Evolutionary conservation across 1,140 invertebrate genomes (phyloP), one percentile per base, ranked within the genome.

Genomic region (Bombus turneri): DNA sequence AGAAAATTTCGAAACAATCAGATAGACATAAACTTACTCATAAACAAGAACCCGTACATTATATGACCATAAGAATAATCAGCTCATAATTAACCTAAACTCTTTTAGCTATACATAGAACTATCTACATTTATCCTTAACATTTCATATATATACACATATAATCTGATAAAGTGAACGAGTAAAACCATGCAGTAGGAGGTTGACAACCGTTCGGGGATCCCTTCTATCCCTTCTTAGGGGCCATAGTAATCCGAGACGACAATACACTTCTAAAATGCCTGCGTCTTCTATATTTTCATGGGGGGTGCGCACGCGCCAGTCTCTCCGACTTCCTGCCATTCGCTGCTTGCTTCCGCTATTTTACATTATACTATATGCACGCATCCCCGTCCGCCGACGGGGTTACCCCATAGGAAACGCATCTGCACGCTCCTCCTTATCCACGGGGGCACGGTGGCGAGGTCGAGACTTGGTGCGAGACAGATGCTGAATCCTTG

Each of bases 291-390:
- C 91, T 88, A 90, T 91, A 91, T 91, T 93, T 94, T 91, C 89
- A 90, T 90, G 88, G 91, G 90, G 91, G 83, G 75, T 72, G 90
- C 92, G 94, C 93, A 94, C 94, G 93, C 93, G 94, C 93, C 93
- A 93, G 94, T 95, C 94, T 94, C 94, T 90, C 91, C 93, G 88
- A 94, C 94, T 95, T 95, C 94, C 94, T 95, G 94, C 94, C 94
- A 94, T 94, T 93, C 94, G 93, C 92, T 92, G 71, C 69, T 93
- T 89, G 90, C 93, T 95, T 95, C 94, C 94, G 94, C 92, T 94
- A 94, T 92, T 93, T 85, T 83, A 91, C 89, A 93, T 93, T 92
- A 93, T 93, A 90, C 86, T 93, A 86, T 91, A 91, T 92, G 86
- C 91, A 85, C 90, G 89, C 85, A 91, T 91, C 88, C 89, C 77